Conservation (phyloP, 2,888 invertebrate genomes). For the Agrotis segetum region DNA sequence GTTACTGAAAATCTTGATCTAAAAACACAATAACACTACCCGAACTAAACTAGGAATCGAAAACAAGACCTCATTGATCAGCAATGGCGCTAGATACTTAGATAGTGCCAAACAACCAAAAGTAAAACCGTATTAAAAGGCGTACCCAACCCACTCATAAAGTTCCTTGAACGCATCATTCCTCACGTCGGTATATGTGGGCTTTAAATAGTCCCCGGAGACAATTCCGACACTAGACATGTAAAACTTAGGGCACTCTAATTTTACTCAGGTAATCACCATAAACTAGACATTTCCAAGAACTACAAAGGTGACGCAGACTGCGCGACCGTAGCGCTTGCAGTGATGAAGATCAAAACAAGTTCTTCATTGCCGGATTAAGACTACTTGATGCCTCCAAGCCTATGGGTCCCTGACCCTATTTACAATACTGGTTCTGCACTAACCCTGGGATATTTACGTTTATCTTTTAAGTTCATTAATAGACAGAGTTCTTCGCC, state of each 20-base stretch:
- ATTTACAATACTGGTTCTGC: too few relatives aligned
- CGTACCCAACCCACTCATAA: neutral
- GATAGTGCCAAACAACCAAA: neutral
- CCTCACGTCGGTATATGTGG: conserved; percentile 14
- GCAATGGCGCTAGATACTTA: neutral
- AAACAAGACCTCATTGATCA: neutral
- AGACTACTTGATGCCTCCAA: too few relatives aligned
- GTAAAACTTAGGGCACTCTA: conserved; percentile 28
- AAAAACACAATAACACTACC: neutral
- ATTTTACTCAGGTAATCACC: conserved; percentile 27
- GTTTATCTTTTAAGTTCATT: too few relatives aligned
- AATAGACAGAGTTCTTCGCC: too few relatives aligned
- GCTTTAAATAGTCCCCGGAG: conserved; percentile 18
- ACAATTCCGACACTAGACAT: neutral
- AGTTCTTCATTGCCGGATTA: too few relatives aligned
- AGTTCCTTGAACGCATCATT: conserved; percentile 17
- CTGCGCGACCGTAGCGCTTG: too few relatives aligned
- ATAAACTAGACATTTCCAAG: conserved; percentile 14
- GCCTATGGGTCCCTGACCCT: too few relatives aligned
- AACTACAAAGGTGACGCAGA: neutral
- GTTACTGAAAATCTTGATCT: neutral
- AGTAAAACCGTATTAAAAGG: neutral
- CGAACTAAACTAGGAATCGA: neutral
- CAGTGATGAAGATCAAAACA: too few relatives aligned
- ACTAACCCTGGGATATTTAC: too few relatives aligned